Base-by-base conservation (phyloP, 2,888 invertebrate species). In the Anthophora plumipes region DNA sequence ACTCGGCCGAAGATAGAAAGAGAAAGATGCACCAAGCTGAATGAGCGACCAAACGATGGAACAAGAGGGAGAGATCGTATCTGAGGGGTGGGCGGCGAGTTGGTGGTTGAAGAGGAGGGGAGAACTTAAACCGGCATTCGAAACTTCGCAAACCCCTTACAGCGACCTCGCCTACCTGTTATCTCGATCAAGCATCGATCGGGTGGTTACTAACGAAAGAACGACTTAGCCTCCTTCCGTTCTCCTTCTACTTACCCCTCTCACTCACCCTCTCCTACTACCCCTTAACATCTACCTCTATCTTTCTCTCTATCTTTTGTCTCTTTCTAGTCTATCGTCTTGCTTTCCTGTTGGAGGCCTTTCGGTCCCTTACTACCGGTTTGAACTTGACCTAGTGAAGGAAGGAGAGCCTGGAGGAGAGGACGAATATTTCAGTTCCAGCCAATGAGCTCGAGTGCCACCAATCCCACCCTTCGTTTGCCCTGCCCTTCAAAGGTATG, bases 311-410 rank as follows among this genome's bases (percentile, higher is more conserved):
- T 31, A 20, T 37, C 25, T 31, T 46, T 22, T 25, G 12, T 48
- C 50, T 74, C 74, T 50, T 25, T 74, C 54, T 68, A 37, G 60
- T 25, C 60, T 52, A 22, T 63, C 17, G 60, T 78, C 71, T 67
- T 48, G 64, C 71, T 55, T 12, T 8, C 66, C 37, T 14, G n/a
- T 48, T 4, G n/a, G 54, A 64, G 48, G 75, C 77, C 72, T 71
- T 61, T 54, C 52, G 52, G 73, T 69, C 78, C 57, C 66, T 71
- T 66, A 41, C 71, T 52, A 22, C 52, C 73, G 68, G 78, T 80
- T 85, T 89, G 91, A 92, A 92, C 92, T 92, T 92, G 92, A 92
- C 92, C 92, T 88, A 92, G 74, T 89, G 85, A 88, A 87, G 72
- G 66, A 55, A 60, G 77, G 25, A 76, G 71, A 61, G 20, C 60